Base-by-base conservation (phyloP, 2,797 vertebrate genomes). In the Sciurus vulgaris region DNA sequence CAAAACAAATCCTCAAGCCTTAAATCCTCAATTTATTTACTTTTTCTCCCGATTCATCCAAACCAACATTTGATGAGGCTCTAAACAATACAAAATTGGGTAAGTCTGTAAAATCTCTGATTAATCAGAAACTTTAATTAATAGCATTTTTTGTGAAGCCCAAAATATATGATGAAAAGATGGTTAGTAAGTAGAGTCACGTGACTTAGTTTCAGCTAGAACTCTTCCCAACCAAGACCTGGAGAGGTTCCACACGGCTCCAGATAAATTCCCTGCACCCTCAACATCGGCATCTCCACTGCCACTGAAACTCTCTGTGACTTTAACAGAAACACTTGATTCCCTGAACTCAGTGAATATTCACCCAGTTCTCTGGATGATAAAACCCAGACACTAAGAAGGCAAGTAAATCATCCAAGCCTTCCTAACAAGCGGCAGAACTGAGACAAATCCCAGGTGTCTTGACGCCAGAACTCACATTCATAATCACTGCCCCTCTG, bases 81-180 rank as follows among this genome's bases (percentile, higher is more conserved):
- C 35, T 79, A 85, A 74, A 38, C 51, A 72, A 61, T 41, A 56
- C 61, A 91, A 89, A 93, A 82, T 54, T 72, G 22, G 47, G n/a
- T 91, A 38, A 61, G 3, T 24, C 87, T 86, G 7, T 93, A 61
- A 86, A 95, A 92, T 61, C 20, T 94, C 61, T 90, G 73, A 76
- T 90, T 91, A 72, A 74, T 10, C 13, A 24, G 30, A 78, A 78
- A 3, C 35, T 35, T 63, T 77, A 91, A 77, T 92, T 87, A 86
- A 88, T 85, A 72, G 85, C 12, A 38, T 83, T 95, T 94, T 96
- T 85, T 28, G 54, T 90, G 79, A 89, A 65, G 81, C 54, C 88
- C 73, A 87, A 78, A 86, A 41, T 82, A 82, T 70, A 33, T 70
- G 73, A 17, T 15, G 28, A 89, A 84, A 72, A 86, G 47, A 91